A percentile compares a stretch with the other conserved stretches of the same genome.
Conservation (phyloP, 2,888 invertebrate species). For the Megamerina dolium region DNA sequence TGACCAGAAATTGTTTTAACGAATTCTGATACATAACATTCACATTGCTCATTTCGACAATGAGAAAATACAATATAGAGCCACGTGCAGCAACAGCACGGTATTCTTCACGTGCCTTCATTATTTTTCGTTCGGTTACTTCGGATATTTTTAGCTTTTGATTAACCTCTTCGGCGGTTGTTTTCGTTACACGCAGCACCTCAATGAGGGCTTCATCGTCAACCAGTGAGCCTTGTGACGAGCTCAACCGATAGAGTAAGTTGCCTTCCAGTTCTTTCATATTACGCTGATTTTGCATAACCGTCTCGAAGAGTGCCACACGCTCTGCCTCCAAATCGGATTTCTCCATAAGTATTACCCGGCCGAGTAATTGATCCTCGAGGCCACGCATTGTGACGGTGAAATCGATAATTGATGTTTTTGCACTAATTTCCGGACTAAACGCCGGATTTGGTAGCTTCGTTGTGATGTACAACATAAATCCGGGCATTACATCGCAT, state of each 20-base stretch:
- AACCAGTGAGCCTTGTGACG: slow-evolving; percentile 87
- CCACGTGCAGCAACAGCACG: slow-evolving; percentile 91
- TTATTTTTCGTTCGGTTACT: slow-evolving; percentile 90
- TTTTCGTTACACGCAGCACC: slow-evolving; percentile 79
- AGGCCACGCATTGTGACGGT: slow-evolving; percentile 95
- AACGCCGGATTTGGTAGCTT: slow-evolving; percentile 94
- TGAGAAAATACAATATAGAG: slow-evolving; percentile 89
- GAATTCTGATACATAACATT: slow-evolving; percentile 97
- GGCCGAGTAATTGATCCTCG: slow-evolving; percentile 88
- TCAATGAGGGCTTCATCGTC: slow-evolving; percentile 93
- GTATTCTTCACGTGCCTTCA: slow-evolving; percentile 89
- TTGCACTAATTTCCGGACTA: slow-evolving; percentile 94
- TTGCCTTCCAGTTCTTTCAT: slow-evolving; percentile 96
- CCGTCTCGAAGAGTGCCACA: slow-evolving; percentile 88
- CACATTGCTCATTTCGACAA: slow-evolving; percentile 95
- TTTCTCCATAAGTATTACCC: slow-evolving; percentile 94
- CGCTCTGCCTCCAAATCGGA: slow-evolving; percentile 91
- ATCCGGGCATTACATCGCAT: slow-evolving; percentile 93
- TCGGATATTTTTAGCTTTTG: slow-evolving; percentile 89
- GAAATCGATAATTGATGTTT: slow-evolving; percentile 94
- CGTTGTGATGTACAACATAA: slow-evolving; percentile 92
- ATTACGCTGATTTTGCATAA: slow-evolving; percentile 90
- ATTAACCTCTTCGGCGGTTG: slow-evolving; percentile 89
- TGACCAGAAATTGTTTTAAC: slow-evolving; percentile 84
- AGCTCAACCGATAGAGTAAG: slow-evolving; percentile 82